Evolutionary conservation across 2,888 invertebrate genomes (phyloP).

Genomic region (Branchellion lobata): DNA sequence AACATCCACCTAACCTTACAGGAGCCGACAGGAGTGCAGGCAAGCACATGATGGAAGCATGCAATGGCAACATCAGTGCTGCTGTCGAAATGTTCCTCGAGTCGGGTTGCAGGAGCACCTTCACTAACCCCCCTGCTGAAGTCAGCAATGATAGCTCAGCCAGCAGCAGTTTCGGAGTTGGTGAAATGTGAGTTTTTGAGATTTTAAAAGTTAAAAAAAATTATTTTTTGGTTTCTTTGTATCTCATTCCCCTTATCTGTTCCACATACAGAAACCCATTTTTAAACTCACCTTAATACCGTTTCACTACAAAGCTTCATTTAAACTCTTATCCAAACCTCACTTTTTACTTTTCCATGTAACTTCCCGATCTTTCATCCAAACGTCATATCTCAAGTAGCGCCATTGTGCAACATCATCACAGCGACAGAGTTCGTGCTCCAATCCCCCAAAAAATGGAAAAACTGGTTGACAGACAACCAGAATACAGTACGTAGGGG

Average conservation of each 20-base stretch:
- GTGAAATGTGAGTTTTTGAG: neutral
- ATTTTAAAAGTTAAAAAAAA: neutral
- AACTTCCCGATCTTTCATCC: no score
- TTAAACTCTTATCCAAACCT: no score
- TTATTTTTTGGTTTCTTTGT: neutral
- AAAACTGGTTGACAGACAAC: conserved; percentile 62
- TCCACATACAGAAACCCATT: no score
- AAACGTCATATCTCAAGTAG: no score
- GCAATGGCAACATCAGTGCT: conserved; percentile 63
- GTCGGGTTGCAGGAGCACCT: neutral
- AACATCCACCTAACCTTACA: conserved; percentile 31
- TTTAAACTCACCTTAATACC: no score
- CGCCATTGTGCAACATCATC: conserved; percentile 17
- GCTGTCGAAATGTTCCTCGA: conserved; percentile 66
- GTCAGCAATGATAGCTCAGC: conserved; percentile 4
- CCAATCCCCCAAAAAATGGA: conserved; percentile 65
- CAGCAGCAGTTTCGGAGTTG: conserved; percentile 13
- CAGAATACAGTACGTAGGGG: conserved; percentile 54
- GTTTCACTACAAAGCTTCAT: no score
- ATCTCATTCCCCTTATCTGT: neutral
- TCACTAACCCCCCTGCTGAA: neutral
- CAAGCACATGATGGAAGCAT: conserved; percentile 61
- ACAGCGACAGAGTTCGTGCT: conserved; percentile 60
- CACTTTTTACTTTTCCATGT: no score
- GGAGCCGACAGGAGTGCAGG: conserved; percentile 21